Percentiles rank a stretch among this genome's conserved stretches.
Conservation (phyloP, 2,888 invertebrate genomes). For the Nephrotoma appendiculata region DNA sequence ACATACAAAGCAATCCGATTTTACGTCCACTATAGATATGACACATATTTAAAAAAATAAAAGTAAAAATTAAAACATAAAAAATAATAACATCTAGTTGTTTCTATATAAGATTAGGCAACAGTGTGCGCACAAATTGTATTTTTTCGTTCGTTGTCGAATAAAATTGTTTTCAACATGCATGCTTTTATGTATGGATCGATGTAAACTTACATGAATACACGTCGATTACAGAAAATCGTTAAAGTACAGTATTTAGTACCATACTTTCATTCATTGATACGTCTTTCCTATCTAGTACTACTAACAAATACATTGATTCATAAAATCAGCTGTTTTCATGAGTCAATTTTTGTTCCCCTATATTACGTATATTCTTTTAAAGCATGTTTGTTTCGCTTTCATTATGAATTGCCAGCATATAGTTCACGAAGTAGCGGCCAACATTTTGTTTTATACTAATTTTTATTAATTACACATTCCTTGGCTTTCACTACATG, state of each 20-base stretch:
- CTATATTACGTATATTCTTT: background rate
- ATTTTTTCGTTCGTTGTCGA: background rate
- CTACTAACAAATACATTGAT: background rate
- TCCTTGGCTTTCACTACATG: background rate
- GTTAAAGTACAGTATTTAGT: background rate
- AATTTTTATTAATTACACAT: too few relatives aligned
- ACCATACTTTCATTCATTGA: background rate
- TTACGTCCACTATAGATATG: too few relatives aligned
- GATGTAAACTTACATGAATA: background rate
- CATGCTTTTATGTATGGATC: background rate
- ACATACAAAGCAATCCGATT: too few relatives aligned
- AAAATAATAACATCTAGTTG: background rate
- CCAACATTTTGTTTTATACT: too few relatives aligned
- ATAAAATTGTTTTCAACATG: background rate
- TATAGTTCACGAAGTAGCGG: background rate
- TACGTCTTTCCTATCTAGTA: background rate
- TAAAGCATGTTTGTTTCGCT: background rate
- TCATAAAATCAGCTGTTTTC: background rate
- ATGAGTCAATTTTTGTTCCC: background rate
- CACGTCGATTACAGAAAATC: background rate
- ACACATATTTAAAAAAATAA: too few relatives aligned
- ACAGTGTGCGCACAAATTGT: background rate
- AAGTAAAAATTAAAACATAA: background rate
- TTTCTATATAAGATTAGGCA: background rate
- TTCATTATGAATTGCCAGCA: background rate